phyloP scores from a whole-genome alignment of 2,113 vertebrate species.

The Hypomesus transpacificus region DNA sequence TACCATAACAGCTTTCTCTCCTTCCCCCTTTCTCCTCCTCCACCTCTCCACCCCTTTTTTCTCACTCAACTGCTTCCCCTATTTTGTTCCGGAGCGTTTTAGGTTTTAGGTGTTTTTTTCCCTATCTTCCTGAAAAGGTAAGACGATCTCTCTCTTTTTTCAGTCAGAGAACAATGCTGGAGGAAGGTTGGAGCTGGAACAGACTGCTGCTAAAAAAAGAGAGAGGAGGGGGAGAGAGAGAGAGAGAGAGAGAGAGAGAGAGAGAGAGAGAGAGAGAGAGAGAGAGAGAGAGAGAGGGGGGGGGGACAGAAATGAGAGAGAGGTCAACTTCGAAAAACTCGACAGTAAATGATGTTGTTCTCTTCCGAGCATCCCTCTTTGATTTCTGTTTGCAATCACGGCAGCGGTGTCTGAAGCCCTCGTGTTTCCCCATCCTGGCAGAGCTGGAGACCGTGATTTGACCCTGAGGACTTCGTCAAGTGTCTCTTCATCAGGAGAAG shows the following conservation, averaged over 20 bases:
- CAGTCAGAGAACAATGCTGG: constrained; percentile 54
- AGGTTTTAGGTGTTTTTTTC: constrained; percentile 54
- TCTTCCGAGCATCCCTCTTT: not conserved
- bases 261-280: not conserved
- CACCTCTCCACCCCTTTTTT: constrained; percentile 14
- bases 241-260: not conserved
- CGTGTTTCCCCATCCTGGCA: too few relatives aligned
- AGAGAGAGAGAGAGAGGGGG: not conserved
- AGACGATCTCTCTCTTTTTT: constrained; percentile 60
- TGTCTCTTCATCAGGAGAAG: not conserved
- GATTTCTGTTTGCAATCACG: not conserved
- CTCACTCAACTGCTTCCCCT: constrained; percentile 8
- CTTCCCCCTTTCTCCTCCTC: constrained; percentile 17
- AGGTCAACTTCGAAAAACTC: not conserved
- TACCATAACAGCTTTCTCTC: not conserved
- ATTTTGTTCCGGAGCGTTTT: constrained; percentile 62
- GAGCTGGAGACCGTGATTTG: not conserved
- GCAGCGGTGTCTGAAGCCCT: too few relatives aligned
- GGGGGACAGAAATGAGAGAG: not conserved
- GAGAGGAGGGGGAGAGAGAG: not conserved
- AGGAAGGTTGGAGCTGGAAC: constrained; percentile 38
- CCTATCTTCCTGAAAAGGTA: constrained; percentile 66
- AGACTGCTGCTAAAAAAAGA: constrained; percentile 5
- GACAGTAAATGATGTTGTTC: not conserved
- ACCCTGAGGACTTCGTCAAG: not conserved